Evolutionary conservation across 2,113 vertebrate genomes (phyloP).

Genomic region (Baryphthengus martii): DNA sequence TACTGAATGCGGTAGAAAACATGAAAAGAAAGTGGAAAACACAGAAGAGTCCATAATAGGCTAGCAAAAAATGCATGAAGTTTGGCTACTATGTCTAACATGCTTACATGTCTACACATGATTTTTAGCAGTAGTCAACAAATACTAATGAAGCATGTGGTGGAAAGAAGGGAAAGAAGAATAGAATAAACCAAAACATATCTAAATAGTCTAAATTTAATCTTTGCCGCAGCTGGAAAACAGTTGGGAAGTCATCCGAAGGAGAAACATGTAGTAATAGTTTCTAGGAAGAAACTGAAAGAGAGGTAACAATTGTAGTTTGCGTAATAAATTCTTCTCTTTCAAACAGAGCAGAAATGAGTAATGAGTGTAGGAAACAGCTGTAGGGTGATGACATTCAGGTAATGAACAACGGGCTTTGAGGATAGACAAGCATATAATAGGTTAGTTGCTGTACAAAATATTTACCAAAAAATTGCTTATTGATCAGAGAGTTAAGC

Average conservation of each 20-base stretch:
- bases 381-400: not conserved
- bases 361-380: not conserved
- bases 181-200: not conserved
- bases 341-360: not conserved
- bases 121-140: not conserved
- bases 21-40: not conserved
- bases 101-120: not conserved
- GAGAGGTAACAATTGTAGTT: not conserved
- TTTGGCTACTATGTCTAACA: not conserved
- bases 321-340: not conserved
- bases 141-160: not conserved
- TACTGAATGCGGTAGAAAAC: not conserved
- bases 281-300: not conserved
- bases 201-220: not conserved
- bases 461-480: not conserved
- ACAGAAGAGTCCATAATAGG: not conserved
- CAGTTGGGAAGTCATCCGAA: not conserved
- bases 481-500: not conserved
- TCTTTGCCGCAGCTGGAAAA: not conserved
- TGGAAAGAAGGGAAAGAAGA: not conserved
- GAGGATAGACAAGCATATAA: not conserved
- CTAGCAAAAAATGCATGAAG: not conserved
- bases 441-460: not conserved
- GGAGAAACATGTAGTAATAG: not conserved
- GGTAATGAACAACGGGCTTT: not conserved